Base-by-base conservation (phyloP, 2,888 invertebrate species). In the Stramonita haemastoma region DNA sequence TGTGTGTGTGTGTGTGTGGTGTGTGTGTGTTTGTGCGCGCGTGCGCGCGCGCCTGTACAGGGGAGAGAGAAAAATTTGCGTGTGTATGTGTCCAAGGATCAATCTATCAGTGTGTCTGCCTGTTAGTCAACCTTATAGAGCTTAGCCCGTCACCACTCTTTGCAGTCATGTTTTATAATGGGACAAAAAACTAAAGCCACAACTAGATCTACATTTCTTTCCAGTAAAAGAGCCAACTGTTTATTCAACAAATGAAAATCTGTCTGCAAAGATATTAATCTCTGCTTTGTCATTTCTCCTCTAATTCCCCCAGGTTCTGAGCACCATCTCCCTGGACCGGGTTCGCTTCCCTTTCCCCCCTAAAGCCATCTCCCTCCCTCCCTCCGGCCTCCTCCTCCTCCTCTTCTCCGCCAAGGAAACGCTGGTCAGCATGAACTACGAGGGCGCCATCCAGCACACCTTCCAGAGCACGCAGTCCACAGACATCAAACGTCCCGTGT, bases 321-420 rank as follows among this genome's bases (percentile, higher is more conserved):
- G 81, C 66, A 88, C 88, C 13, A 88, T 88, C 19, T 88, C 84
- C 26, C 57, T 88, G 83, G 60, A 88, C 86, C 89, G 91, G 36
- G 85, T 87, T 22, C 87, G 89, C 36, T 91, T 90, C 66, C 91
- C 90, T 13, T 70, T 85, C 32, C 86, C 87, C 26, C 91, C 91
- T 26, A 89, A 90, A 32, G 91, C 87, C 88, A 70, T 91, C 19
- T 86, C 85, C n/a, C 73, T 90, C 34, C 87, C 90, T 6, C 90
- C 90, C 22, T 87, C 86, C 32, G 91, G 91, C 19, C 87, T 89
- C 56, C 32, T 91, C 26, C 86, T 86, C 22, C 84, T 91, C 26
- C 84, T 85, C 29, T 79, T 60, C 86, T 60, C 89, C 26, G 90
- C 86, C 79, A 89, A 89, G 60, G 89, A 91, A 32, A 81, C 87